These are phyloP conservation scores for Orestias chungarensis DNA, from an alignment of 2,797 vertebrate species.

Conservation along the genomic window DNA sequence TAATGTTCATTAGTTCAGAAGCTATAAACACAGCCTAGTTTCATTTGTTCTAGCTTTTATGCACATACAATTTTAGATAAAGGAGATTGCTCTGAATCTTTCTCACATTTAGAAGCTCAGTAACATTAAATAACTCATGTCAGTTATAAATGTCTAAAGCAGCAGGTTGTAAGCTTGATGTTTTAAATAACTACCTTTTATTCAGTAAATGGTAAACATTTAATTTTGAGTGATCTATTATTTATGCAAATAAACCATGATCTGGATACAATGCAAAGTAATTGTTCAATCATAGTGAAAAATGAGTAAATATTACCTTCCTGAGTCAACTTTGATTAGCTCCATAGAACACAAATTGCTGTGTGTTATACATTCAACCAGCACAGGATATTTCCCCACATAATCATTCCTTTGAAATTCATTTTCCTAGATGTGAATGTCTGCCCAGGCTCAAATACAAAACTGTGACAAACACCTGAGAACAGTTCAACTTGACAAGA, in stretches of 20 bases:
- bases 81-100: background rate
- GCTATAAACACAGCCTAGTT: background rate
- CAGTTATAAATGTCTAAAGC: background rate
- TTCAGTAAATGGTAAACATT: background rate
- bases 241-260: background rate
- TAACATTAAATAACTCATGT: background rate
- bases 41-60: background rate
- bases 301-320: background rate
- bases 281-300: conserved; percentile 11
- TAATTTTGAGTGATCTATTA: background rate
- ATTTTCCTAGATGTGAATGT: conserved; percentile 43
- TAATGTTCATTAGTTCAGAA: background rate
- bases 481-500: conserved; percentile 59
- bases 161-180: background rate
- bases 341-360: background rate
- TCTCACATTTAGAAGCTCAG: background rate
- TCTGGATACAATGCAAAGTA: background rate
- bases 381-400: conserved; percentile 11
- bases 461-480: conserved; percentile 51
- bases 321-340: background rate
- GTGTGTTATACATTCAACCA: conserved; percentile 6
- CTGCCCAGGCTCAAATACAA: conserved; percentile 41
- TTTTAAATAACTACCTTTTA: conserved; percentile 2
- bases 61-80: background rate
- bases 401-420: conserved; percentile 44